Evolutionary conservation across 2,797 vertebrate genomes (phyloP).

Genomic region (Tinamus major): DNA sequence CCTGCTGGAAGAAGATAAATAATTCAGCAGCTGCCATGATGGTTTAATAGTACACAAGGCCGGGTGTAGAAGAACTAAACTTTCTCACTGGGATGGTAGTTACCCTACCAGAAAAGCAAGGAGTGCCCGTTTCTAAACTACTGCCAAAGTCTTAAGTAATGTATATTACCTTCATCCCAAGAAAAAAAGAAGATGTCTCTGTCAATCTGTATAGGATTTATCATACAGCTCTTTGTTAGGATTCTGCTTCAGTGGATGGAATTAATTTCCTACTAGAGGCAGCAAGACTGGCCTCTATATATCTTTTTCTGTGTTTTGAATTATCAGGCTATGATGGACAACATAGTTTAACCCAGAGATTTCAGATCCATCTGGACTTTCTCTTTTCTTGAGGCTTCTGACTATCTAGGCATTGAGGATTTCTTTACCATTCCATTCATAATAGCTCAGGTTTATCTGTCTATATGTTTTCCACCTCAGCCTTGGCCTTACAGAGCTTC

Average conservation of each 20-base stretch:
- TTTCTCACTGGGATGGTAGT: constrained; percentile 6
- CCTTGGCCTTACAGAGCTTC: background rate
- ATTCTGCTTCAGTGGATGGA: background rate
- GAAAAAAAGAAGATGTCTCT: background rate
- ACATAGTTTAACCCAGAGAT: background rate
- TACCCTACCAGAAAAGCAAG: background rate
- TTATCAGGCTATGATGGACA: background rate
- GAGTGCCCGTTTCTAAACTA: background rate
- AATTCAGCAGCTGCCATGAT: constrained; percentile 61
- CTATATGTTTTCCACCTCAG: background rate
- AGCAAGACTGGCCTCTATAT: background rate
- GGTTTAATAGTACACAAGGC: constrained; percentile 44
- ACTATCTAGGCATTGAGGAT: background rate
- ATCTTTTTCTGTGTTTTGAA: background rate
- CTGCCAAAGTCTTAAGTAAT: background rate
- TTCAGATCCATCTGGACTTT: background rate
- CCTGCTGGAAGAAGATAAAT: constrained; percentile 26
- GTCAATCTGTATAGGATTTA: background rate
- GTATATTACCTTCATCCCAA: background rate
- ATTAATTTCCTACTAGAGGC: background rate
- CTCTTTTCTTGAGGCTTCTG: background rate
- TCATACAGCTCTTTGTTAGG: background rate
- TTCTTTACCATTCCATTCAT: background rate
- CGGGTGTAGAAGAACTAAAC: constrained; percentile 48
- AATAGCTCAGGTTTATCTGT: background rate